phyloP scores from a whole-genome alignment of 2,888 invertebrate species.

The Epinotia demarniana region DNA sequence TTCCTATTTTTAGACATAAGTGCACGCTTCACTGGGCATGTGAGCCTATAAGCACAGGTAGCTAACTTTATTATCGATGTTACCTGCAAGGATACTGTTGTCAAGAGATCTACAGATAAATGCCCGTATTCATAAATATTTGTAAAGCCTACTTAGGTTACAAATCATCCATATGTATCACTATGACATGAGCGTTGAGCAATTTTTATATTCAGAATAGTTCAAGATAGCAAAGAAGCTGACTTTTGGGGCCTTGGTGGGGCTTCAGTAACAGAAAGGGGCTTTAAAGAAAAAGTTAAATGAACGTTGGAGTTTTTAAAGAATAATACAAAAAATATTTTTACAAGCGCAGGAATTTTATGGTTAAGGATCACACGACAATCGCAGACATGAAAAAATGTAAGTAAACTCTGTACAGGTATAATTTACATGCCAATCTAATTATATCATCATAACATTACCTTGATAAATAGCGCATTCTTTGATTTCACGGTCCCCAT shows the following conservation, averaged over 20 bases:
- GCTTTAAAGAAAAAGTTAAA: too few species aligned
- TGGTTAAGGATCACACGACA: not conserved
- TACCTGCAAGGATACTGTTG: not conserved
- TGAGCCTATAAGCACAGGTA: slow-evolving; percentile 34
- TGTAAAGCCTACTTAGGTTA: too few species aligned
- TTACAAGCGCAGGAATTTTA: too few species aligned
- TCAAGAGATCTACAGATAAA: not conserved
- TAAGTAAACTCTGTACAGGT: not conserved
- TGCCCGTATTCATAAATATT: too few species aligned
- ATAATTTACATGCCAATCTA: slow-evolving; percentile 2
- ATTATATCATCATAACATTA: slow-evolving; percentile 53
- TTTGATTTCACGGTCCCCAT: slow-evolving; percentile 82
- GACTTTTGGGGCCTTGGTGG: too few species aligned
- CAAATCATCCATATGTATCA: too few species aligned
- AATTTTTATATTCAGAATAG: too few species aligned
- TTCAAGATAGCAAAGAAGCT: too few species aligned
- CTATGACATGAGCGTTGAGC: too few species aligned
- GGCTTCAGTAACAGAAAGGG: too few species aligned
- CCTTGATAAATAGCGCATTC: slow-evolving; percentile 71
- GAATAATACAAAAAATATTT: too few species aligned
- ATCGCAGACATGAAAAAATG: not conserved
- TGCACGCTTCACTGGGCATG: slow-evolving; percentile 33
- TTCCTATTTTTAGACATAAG: slow-evolving; percentile 8
- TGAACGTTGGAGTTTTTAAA: too few species aligned
- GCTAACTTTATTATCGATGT: slow-evolving; percentile 16